These are phyloP conservation scores for Papilio protenor DNA, from an alignment of 2,888 invertebrate genomes.

Conservation along the genomic window DNA sequence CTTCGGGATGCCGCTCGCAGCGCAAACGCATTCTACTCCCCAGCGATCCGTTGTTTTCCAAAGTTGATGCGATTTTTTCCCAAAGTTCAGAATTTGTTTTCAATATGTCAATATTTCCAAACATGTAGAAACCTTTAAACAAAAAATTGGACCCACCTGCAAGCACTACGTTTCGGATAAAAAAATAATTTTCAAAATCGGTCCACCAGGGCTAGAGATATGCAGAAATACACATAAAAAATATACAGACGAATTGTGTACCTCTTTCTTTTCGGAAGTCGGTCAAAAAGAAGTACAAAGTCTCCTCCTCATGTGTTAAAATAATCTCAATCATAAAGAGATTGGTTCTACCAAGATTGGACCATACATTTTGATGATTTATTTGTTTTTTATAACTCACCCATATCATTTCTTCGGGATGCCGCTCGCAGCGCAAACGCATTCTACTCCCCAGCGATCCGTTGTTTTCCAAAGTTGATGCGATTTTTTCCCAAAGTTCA, in stretches of 20 bases:
- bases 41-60: slow-evolving; percentile 72
- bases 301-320: background rate
- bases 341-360: background rate
- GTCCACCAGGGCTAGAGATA: slow-evolving; percentile 53
- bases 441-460: slow-evolving; percentile 74
- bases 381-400: slow-evolving; percentile 57
- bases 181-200: no score
- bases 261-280: no score
- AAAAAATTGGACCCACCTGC: background rate
- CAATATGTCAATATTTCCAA: slow-evolving; percentile 86
- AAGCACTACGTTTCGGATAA: no score
- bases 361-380: no score
- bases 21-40: slow-evolving; percentile 72
- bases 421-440: slow-evolving; percentile 80
- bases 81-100: slow-evolving; percentile 80
- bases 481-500: slow-evolving; percentile 82
- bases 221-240: no score
- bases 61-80: slow-evolving; percentile 78
- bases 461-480: slow-evolving; percentile 71
- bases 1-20: slow-evolving; percentile 80
- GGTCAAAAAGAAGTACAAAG: background rate
- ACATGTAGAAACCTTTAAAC: slow-evolving; percentile 85
- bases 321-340: background rate
- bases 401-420: slow-evolving; percentile 68
- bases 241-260: no score